Base-by-base conservation (phyloP, 2,797 vertebrate species). In the Rhinogobio ventralis region DNA sequence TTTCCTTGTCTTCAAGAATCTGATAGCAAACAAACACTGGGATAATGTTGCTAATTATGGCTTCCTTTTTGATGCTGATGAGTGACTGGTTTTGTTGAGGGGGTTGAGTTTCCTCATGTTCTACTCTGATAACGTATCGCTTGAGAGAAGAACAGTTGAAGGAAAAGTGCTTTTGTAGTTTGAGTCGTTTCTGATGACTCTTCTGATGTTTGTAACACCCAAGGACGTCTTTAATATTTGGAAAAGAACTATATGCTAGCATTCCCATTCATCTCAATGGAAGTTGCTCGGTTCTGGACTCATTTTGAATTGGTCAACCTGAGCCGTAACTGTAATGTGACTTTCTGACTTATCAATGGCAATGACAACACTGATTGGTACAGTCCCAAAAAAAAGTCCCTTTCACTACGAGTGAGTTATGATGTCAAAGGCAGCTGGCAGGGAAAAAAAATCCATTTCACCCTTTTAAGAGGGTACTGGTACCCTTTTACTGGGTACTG, bases 1-100 rank as follows among this genome's bases (percentile, higher is more conserved):
- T 90, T 75, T 75, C 28, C 67, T 28, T 36, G 9, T 72, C 79
- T 76, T 69, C 69, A 45, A 76, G 84, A 51, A 33, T 86, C 73
- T 76, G 53, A 84, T 36, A 79, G 33, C 39, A 81, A 79, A 66
- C 28, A 23, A 79, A 71, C 23, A 62, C 57, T 69, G 62, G 51
- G 9, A 6, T 71, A 49, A 36, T 62, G 75, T 71, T 79, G 76
- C 45, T 72, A 51, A 84, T 77, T 79, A 72, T 62, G 13, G 83
- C 76, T 72, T 62, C 2, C 36, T 71, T 84, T 84, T 60, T 72
- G 39, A 84, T 25, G 51, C 53, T 51, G 75, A 71, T 49, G 75
- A 84, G 74, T 79, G 53, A 84, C 36, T 49, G 39, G 28, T 72
- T 84, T 69, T 78, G 73, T 84, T 46, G 46, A 76, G 62, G 25